Conservation (phyloP, 2,113 vertebrate species). For the Sinocyclocheilus anophthalmus region DNA sequence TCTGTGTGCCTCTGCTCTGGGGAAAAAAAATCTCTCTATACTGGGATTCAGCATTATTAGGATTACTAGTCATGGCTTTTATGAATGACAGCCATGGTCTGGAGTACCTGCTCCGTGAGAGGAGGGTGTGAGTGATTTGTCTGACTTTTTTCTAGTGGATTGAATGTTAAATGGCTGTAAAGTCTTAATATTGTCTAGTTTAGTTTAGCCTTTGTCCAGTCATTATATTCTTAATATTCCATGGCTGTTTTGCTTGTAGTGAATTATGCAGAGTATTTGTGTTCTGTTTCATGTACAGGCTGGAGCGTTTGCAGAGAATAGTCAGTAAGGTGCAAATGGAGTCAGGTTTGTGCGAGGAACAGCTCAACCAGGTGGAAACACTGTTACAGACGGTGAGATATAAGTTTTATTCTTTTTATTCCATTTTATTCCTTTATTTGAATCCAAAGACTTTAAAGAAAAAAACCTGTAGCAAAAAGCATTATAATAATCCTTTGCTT, state of each 20-base stretch:
- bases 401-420: not conserved
- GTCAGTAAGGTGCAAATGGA: constrained; percentile 96
- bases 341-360: constrained; percentile 92
- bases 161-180: not conserved
- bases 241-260: not conserved
- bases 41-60: not conserved
- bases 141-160: not conserved
- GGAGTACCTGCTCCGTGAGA: constrained; percentile 57
- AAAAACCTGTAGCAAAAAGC: not conserved
- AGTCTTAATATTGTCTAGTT: not conserved
- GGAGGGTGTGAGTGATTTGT: constrained; percentile 64
- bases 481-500: not conserved
- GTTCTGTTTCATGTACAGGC: constrained; percentile 68
- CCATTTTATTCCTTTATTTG: not conserved
- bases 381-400: constrained; percentile 86
- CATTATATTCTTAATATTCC: not conserved
- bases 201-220: not conserved
- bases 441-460: not conserved
- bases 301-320: constrained; percentile 89
- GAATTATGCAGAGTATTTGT: not conserved
- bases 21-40: not conserved
- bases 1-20: not conserved
- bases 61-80: constrained; percentile 70
- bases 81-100: constrained; percentile 69
- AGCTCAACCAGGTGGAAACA: constrained; percentile 90